Evolutionary conservation across 2,113 vertebrate genomes (phyloP), one percentile per base, ranked within the genome.

Genomic region (Aspidoscelis tigris): DNA sequence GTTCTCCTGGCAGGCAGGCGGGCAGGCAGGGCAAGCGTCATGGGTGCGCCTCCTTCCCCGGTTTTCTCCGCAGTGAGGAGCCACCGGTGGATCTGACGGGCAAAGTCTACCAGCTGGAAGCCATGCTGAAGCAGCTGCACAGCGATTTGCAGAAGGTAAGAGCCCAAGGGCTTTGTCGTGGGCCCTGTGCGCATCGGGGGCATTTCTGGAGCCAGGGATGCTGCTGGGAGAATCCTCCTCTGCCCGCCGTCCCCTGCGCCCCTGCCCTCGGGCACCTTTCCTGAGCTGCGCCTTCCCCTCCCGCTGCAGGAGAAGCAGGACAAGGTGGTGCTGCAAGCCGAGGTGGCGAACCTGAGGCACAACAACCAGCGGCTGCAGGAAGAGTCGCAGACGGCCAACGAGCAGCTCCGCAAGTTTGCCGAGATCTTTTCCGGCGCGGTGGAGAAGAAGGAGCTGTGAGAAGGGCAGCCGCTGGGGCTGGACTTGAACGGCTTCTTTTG

Each of bases 351-450:
- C 84, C 96, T 99, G 81, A 91, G 98, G 12, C 92, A 98, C 83
- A 98, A 98, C 92, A 99, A 99, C 93, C 98, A 98, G 93, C 96
- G 97, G 0, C 88, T 99, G 70, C 98, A 99, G 93, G 97, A 96
- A 91, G 98, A 99, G 83, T 98, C 98, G 0, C 92, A 92, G 43
- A 96, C 97, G 0, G 97, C 98, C 91, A 97, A 96, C 0, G 96
- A 98, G 91, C 98, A 98, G 95, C 97, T 99, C 24, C 96, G 97
- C 78, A 97, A 97, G 93, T 98, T 99, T 71, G 97, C 96, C 0
- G 82, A 95, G 82, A 93, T 98, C 83, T 97, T 98, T 79, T 96
- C 95, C 71, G 94, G 94, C 21, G 84, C 87, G 1, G 89, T 3
- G 39, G 96, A 93, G 79, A 94, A 94, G 84, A 95, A 96, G 81